Percentiles rank a stretch among this genome's conserved stretches.
Evolutionary conservation across 2,888 invertebrate species (phyloP).

Genomic region (Ornithoptera priamus): DNA sequence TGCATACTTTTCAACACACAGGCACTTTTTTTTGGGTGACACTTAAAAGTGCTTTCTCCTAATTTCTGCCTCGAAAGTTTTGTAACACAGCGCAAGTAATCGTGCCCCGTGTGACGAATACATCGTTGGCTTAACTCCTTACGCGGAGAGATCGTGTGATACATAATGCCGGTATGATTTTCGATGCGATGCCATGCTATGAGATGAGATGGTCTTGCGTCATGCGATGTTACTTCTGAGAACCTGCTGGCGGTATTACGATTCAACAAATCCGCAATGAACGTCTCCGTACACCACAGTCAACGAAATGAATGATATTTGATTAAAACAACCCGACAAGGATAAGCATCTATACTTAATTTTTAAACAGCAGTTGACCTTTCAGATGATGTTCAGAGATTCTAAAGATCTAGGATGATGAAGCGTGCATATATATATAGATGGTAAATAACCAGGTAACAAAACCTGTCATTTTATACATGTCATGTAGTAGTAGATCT

Average conservation of each 20-base stretch:
- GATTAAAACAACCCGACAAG: too few species aligned
- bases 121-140: slow-evolving; percentile 41
- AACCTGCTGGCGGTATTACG: background rate
- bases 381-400: too few species aligned
- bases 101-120: slow-evolving; percentile 57
- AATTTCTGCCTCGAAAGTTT: slow-evolving; percentile 52
- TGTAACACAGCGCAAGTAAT: slow-evolving; percentile 47
- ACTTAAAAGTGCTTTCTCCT: slow-evolving; percentile 52
- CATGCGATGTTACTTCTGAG: slow-evolving; percentile 18
- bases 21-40: slow-evolving; percentile 30
- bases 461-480: too few species aligned
- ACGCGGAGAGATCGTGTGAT: slow-evolving; percentile 44
- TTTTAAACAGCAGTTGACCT: too few species aligned
- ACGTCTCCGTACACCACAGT: too few species aligned
- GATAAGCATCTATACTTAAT: too few species aligned
- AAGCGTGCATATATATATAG: too few species aligned
- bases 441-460: too few species aligned
- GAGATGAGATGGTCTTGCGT: slow-evolving; percentile 7
- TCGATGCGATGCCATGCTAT: slow-evolving; percentile 6
- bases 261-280: background rate
- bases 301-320: too few species aligned
- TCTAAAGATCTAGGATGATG: too few species aligned
- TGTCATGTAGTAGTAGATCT: too few species aligned
- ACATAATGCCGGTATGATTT: slow-evolving; percentile 15
- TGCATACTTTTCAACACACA: slow-evolving; percentile 29